Percentiles rank a stretch among this genome's conserved stretches.
Conservation (phyloP, 2,797 vertebrate species). For the Megaceryle alcyon region DNA sequence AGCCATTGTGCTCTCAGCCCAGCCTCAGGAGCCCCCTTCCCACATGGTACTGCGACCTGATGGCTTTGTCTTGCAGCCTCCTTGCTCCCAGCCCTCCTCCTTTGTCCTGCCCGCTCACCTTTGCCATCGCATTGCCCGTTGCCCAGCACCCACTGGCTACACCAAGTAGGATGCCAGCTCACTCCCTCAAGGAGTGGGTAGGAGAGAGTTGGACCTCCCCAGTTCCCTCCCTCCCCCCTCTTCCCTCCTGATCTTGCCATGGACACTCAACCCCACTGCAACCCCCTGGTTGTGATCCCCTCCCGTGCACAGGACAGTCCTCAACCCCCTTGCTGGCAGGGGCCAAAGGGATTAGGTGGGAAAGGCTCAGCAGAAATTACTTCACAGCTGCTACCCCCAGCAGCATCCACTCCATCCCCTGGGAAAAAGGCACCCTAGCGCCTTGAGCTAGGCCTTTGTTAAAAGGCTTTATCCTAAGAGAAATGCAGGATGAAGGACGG, state of each 20-base stretch:
- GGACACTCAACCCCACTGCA: background rate
- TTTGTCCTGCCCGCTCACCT: conserved; percentile 10
- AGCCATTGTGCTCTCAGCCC: background rate
- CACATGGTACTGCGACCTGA: background rate
- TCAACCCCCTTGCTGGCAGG: accelerated
- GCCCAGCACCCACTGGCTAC: background rate
- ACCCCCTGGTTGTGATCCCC: accelerated
- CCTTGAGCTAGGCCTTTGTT: background rate
- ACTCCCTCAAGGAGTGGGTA: too few relatives aligned
- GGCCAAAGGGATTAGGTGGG: background rate
- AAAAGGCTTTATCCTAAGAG: background rate
- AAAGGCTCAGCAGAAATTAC: background rate
- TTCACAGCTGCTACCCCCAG: background rate
- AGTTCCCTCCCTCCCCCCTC: too few relatives aligned
- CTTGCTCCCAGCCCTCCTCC: background rate
- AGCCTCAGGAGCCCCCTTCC: background rate
- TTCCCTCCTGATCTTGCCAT: accelerated
- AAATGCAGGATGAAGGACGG: background rate
- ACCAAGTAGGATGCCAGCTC: background rate
- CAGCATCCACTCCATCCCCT: background rate
- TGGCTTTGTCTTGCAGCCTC: conserved; percentile 28
- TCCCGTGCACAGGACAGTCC: accelerated
- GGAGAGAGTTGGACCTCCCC: background rate
- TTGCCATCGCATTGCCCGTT: accelerated
- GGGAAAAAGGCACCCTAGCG: background rate